Percentiles rank a stretch among this genome's conserved stretches.
phyloP scores from a whole-genome alignment of 35 echinoderm and acorn worm species.

The Diadema setosum region DNA sequence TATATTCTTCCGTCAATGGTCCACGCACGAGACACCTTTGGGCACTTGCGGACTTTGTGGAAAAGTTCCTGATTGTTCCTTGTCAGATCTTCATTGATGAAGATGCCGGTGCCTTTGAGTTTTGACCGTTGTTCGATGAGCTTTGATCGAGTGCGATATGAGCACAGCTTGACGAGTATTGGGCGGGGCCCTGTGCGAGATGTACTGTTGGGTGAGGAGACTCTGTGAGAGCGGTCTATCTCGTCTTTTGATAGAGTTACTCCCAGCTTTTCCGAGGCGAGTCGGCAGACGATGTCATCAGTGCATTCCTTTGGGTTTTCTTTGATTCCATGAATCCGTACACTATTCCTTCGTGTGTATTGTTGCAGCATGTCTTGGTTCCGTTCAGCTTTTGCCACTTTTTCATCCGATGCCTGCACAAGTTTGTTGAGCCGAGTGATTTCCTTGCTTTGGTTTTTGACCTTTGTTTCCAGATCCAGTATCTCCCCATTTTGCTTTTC shows the following conservation, averaged over 20 bases:
- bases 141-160: not conserved
- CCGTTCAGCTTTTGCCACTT: not conserved
- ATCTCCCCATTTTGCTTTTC: not conserved
- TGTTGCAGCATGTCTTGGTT: not conserved
- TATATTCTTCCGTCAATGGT: not conserved
- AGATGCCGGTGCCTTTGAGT: not conserved
- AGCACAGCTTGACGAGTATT: not conserved
- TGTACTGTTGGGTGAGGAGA: not conserved
- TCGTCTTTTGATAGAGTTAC: constrained; percentile 2
- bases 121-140: not conserved
- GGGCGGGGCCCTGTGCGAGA: not conserved
- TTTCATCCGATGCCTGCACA: not conserved
- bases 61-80: not conserved
- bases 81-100: not conserved
- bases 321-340: not conserved
- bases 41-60: not conserved
- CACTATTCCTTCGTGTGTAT: not conserved
- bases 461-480: not conserved
- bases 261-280: constrained; percentile 13
- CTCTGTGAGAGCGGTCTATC: constrained; percentile 22
- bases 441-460: not conserved
- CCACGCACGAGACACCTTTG: not conserved
- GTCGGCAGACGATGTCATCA: not conserved
- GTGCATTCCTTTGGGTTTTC: not conserved
- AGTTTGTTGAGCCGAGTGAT: not conserved